These are phyloP conservation scores for Petaurus breviceps DNA, from an alignment of 2,113 vertebrate genomes.

Conservation along the genomic window DNA sequence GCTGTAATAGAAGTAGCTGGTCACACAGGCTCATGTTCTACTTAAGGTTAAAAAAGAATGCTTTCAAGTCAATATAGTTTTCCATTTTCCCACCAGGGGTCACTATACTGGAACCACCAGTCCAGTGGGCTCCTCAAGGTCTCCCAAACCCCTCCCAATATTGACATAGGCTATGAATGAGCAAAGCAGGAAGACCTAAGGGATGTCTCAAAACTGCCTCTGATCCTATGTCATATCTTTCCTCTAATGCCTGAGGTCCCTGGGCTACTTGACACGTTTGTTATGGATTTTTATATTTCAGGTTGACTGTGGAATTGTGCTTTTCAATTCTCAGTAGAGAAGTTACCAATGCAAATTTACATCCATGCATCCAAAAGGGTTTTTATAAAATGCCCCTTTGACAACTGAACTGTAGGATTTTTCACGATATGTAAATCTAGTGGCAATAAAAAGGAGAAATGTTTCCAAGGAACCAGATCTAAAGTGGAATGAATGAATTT, in stretches of 20 bases:
- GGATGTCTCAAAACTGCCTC: neutral
- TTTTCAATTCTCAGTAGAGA: neutral
- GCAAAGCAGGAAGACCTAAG: slow-evolving; percentile 2
- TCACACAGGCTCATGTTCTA: neutral
- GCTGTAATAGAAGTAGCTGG: neutral
- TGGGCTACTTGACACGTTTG: no score
- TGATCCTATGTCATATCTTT: neutral
- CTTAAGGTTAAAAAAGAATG: neutral
- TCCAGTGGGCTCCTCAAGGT: neutral
- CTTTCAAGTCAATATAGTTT: neutral
- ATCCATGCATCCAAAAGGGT: neutral
- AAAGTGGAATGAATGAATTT: neutral
- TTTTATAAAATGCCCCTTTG: neutral
- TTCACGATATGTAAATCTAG: no score
- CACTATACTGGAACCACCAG: neutral
- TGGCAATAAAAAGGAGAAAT: neutral
- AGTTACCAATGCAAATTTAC: neutral
- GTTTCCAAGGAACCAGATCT: neutral
- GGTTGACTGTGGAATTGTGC: neutral
- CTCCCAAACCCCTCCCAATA: slow-evolving; percentile 40
- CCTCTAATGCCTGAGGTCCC: neutral
- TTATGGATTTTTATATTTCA: neutral
- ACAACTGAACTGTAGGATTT: neutral
- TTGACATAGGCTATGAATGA: slow-evolving; percentile 49
- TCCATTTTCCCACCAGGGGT: neutral